Percentiles rank a stretch among this genome's conserved stretches.
These are phyloP conservation scores for Simalia tracyae DNA, from an alignment of 2,797 vertebrate species.

Conservation along the genomic window DNA sequence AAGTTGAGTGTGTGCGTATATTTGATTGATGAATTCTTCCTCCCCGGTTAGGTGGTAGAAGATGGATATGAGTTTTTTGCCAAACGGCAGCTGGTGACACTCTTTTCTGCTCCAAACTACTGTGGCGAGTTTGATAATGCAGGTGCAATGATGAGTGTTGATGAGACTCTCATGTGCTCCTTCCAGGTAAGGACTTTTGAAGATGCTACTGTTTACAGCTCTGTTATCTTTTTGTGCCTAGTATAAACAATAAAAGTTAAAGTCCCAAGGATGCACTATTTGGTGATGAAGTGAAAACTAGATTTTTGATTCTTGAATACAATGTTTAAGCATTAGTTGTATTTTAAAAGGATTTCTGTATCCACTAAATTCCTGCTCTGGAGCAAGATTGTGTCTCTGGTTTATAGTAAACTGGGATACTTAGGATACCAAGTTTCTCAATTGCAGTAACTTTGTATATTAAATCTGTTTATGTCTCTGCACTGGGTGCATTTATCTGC, in stretches of 20 bases:
- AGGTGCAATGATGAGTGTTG: constrained; percentile 96
- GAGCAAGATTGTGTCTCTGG: neutral
- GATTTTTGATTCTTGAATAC: neutral
- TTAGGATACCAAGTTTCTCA: neutral
- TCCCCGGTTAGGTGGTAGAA: constrained; percentile 84
- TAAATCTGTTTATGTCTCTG: neutral
- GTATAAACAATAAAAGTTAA: neutral
- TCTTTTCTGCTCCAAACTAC: constrained; percentile 96
- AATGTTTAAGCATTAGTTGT: neutral
- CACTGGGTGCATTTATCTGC: neutral
- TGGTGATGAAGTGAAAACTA: neutral
- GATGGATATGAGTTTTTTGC: constrained; percentile 96
- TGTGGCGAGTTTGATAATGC: constrained; percentile 96
- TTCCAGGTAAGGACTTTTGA: constrained; percentile 82
- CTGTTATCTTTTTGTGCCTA: neutral
- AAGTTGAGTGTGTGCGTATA: neutral
- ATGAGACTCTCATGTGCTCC: constrained; percentile 95
- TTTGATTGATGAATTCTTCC: neutral
- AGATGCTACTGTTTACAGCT: neutral
- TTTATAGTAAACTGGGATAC: neutral
- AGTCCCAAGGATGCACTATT: neutral
- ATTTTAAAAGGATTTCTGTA: neutral
- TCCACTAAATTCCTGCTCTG: neutral
- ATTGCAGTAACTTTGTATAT: neutral
- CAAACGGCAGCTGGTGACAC: constrained; percentile 92